These are phyloP conservation scores for Callipepla squamata DNA, from an alignment of 2,113 vertebrate species.

Conservation along the genomic window DNA sequence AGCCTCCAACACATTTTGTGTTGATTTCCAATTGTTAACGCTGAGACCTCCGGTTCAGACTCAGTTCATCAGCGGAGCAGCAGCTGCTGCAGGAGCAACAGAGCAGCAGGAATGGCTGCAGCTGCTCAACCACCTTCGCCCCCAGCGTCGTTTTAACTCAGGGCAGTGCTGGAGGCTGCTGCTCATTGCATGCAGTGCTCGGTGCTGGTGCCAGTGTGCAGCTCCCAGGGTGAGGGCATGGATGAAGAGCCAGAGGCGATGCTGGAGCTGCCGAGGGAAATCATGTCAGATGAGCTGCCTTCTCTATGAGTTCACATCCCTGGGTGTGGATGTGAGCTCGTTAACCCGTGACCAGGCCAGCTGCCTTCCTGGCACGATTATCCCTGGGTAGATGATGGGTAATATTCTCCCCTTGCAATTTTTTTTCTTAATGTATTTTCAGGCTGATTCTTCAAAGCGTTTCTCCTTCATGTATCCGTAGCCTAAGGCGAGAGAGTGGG, in stretches of 20 bases:
- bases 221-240: fast-evolving
- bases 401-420: neutral
- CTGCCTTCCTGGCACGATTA: neutral
- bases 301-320: neutral
- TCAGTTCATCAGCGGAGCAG: fast-evolving
- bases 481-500: neutral
- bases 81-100: fast-evolving
- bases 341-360: conserved; percentile 3
- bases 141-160: neutral
- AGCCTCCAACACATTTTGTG: neutral
- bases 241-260: fast-evolving
- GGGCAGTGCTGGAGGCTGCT: neutral
- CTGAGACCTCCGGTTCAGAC: neutral
- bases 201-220: neutral
- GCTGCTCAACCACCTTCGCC: neutral
- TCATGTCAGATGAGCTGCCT: fast-evolving
- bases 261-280: neutral
- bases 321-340: neutral
- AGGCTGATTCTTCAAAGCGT: neutral
- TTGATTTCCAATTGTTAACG: neutral
- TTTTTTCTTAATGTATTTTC: neutral
- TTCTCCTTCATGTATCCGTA: neutral
- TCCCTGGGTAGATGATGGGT: neutral
- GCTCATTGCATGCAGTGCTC: neutral
- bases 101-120: neutral